A percentile compares a stretch with the other conserved stretches of the same genome.
Evolutionary conservation across 2,113 vertebrate species (phyloP).

Genomic region (Brachionichthys hirsutus): DNA sequence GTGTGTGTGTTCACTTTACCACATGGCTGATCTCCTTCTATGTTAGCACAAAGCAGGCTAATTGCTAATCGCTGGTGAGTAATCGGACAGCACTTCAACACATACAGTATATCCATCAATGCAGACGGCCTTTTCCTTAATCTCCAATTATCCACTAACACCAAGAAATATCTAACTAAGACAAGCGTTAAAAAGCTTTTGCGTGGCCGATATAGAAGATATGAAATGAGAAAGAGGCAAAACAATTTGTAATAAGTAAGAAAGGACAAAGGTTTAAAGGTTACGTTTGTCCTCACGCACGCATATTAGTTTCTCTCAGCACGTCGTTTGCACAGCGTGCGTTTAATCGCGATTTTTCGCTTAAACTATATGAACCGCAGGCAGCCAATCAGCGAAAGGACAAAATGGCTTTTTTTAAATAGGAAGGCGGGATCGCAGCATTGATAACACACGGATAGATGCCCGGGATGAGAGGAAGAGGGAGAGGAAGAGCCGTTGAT

Average conservation of each 20-base stretch:
- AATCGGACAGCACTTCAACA: conserved; percentile 20
- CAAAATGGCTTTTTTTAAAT: conserved; percentile 19
- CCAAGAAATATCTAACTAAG: not conserved
- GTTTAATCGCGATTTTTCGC: conserved; percentile 42
- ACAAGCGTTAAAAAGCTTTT: not conserved
- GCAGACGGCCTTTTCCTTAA: conserved; percentile 1
- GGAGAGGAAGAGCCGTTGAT: conserved; percentile 51
- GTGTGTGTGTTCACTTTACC: not conserved
- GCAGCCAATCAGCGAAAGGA: conserved; percentile 27
- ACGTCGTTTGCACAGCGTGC: conserved; percentile 14
- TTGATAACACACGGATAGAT: conserved; percentile 14
- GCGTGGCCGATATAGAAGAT: not conserved
- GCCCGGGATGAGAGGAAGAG: conserved; percentile 18
- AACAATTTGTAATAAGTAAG: not conserved
- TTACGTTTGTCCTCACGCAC: not conserved
- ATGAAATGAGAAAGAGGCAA: not conserved
- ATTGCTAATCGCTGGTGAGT: conserved; percentile 48
- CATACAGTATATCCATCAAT: conserved; percentile 18
- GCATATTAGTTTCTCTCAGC: conserved; percentile 18
- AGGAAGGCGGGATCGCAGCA: conserved; percentile 10
- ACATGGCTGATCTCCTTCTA: conserved; percentile 50
- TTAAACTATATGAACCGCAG: conserved; percentile 27
- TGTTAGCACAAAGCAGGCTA: conserved; percentile 45
- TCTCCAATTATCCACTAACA: conserved; percentile 2
- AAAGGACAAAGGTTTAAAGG: no score